Conservation (phyloP, 2,113 vertebrate species). For the Accipiter cooperii region DNA sequence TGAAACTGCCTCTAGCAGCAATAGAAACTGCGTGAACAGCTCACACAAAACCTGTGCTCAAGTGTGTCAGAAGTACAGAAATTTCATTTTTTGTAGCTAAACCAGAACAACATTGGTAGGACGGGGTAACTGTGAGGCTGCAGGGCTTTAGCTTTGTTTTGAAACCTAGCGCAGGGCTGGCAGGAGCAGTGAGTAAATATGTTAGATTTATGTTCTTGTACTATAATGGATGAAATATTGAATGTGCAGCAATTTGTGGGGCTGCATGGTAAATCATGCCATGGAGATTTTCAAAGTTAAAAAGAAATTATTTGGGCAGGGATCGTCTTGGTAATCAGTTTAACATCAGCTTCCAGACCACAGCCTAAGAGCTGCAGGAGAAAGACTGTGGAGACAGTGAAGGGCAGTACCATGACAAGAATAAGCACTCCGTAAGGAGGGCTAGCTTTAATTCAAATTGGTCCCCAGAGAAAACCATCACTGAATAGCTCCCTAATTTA, state of each 20-base stretch:
- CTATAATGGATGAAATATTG: neutral
- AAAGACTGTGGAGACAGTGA: neutral
- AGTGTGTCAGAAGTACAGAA: neutral
- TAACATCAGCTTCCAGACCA: neutral
- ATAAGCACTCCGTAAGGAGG: neutral
- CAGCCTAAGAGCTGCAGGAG: neutral
- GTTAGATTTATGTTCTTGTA: neutral
- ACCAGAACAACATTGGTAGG: neutral
- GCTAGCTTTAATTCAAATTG: neutral
- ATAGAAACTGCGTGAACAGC: neutral
- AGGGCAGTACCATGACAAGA: neutral
- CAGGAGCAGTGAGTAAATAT: neutral
- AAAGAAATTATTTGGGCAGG: neutral
- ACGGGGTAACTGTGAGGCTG: neutral
- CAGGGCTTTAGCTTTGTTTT: neutral
- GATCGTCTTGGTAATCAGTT: neutral
- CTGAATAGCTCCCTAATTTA: neutral
- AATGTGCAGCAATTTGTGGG: neutral
- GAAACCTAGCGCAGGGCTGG: neutral
- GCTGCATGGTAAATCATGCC: neutral
- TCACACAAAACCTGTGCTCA: neutral
- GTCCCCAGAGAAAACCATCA: neutral
- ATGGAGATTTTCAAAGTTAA: neutral
- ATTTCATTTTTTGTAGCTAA: neutral
- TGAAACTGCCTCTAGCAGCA: neutral